These are phyloP conservation scores for Alviniconcha strummeri DNA, from an alignment of 2,888 invertebrate genomes.

Conservation along the genomic window DNA sequence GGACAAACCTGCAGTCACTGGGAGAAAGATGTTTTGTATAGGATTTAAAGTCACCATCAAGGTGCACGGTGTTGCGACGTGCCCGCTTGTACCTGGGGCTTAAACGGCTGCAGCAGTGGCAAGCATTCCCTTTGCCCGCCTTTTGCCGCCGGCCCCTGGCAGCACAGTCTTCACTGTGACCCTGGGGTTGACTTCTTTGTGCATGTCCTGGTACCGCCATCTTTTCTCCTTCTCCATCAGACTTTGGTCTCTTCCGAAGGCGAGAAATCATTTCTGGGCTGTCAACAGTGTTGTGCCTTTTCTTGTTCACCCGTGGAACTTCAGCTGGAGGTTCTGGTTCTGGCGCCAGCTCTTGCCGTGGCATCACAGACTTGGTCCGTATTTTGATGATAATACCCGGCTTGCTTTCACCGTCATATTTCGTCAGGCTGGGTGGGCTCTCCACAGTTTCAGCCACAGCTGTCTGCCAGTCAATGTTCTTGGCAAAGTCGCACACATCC, in stretches of 20 bases:
- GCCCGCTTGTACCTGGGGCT: constrained; percentile 6
- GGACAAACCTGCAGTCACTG: constrained; percentile 24
- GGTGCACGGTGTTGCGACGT: constrained; percentile 21
- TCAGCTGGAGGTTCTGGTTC: neutral
- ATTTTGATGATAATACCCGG: constrained; percentile 28
- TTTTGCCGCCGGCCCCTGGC: neutral
- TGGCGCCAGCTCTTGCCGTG: neutral
- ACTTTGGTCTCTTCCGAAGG: constrained; percentile 8
- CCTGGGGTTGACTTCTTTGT: neutral
- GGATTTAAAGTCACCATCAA: neutral
- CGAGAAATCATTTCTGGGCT: constrained; percentile 17
- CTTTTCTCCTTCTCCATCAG: neutral
- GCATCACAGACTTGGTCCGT: neutral
- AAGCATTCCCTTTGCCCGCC: neutral
- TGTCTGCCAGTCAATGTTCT: constrained; percentile 22
- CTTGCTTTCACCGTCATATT: neutral
- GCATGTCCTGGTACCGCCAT: neutral
- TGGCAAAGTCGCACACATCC: constrained; percentile 9
- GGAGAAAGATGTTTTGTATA: neutral
- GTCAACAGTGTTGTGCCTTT: constrained; percentile 25
- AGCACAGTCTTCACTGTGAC: neutral
- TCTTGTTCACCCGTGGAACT: neutral
- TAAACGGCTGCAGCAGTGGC: neutral
- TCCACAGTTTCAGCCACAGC: constrained; percentile 23
- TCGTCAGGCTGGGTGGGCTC: constrained; percentile 10